Base-by-base conservation (phyloP, 2,797 vertebrate species). In the Moxostoma hubbsi region DNA sequence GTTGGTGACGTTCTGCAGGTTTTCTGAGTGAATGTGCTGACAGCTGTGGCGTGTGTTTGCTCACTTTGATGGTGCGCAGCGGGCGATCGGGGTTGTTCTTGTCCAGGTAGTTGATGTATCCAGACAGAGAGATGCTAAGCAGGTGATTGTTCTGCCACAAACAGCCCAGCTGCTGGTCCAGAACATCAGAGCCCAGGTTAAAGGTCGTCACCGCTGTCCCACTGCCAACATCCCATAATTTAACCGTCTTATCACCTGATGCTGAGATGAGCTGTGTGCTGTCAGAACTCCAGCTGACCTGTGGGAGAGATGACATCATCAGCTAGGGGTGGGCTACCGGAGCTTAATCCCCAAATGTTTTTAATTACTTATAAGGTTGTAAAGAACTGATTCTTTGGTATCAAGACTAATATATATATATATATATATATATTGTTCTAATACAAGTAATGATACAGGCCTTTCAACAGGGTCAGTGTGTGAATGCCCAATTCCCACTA, bases 51-150 rank as follows among this genome's bases (percentile, higher is more conserved):
- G n/a, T 9, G 12, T 12, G 63, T 54, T 11, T 36, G 9, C 73
- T 81, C 75, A 99, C 98, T 97, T 99, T 98, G 89, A 99, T 83
- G 50, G 93, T 85, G 73, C 95, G 95, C 46, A 97, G 90, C 43
- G 96, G 96, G 2, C 95, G 94, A 89, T 94, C 85, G 11, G 97
- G 97, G 88, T 96, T 98, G 92, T 96, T 98, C 89, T 91, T 96
- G 92, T 99, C 98, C 94, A 99, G 91, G 88, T 99, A 99, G 90
- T 98, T 99, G 92, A 99, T 99, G 89, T 95, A 96, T 64, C 98
- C 98, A 0, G 97, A 97, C 84, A 99, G 88, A 16, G 97, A 98
- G 82, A 99, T 6, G 78, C 94, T 95, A 84, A 99, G 90, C 82
- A 99, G 93, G 87, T 98, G 93, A 85, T 96, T 88, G 24, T 96